Conservation (phyloP, 2,113 vertebrate genomes). For the Propithecus coquereli region DNA sequence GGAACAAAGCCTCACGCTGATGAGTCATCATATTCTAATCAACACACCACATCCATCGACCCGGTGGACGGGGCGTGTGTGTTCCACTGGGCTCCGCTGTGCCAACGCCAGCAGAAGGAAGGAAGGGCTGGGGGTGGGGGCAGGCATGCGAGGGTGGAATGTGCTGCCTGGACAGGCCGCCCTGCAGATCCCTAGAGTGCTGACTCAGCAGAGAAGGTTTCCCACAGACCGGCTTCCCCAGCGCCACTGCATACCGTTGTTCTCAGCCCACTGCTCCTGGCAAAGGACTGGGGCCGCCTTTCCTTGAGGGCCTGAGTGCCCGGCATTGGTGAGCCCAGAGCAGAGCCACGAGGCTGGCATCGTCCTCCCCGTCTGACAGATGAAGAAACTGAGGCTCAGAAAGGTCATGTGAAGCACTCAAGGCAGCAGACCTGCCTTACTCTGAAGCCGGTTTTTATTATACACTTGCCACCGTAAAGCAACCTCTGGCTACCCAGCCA, state of each 20-base stretch:
- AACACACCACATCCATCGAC: rapidly evolving
- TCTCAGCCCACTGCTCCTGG: not conserved
- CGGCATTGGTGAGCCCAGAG: rapidly evolving
- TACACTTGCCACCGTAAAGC: not conserved
- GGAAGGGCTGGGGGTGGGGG: not conserved
- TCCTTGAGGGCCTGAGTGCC: not conserved
- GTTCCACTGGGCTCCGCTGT: not conserved
- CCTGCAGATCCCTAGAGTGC: not conserved
- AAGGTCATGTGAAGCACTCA: not conserved
- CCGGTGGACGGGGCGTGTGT: not conserved
- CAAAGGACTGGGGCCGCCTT: not conserved
- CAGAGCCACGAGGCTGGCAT: not conserved
- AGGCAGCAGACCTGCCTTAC: rapidly evolving
- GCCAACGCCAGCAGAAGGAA: not conserved
- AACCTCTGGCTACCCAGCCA: not conserved
- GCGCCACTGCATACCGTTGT: rapidly evolving
- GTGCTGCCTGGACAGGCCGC: not conserved
- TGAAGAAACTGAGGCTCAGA: not conserved
- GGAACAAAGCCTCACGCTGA: not conserved
- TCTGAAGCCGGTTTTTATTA: no score
- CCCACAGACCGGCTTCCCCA: rapidly evolving
- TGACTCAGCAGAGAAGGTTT: not conserved
- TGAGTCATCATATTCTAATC: not conserved
- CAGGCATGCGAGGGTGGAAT: not conserved
- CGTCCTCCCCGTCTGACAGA: not conserved